These are phyloP conservation scores for Eilema caniola DNA, from an alignment of 2,888 invertebrate genomes.

Conservation along the genomic window DNA sequence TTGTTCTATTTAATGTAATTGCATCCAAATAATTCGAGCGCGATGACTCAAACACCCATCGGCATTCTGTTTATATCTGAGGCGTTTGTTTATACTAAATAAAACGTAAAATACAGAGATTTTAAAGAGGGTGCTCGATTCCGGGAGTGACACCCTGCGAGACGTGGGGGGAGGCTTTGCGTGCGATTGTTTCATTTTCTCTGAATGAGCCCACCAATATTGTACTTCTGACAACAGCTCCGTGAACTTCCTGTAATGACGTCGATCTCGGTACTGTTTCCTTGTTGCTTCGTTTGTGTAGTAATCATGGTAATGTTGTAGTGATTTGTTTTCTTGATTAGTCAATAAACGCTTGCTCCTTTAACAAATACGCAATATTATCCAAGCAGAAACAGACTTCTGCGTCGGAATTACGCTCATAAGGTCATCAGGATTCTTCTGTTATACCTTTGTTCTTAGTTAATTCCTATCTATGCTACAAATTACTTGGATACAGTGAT, in stretches of 20 bases:
- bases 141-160: constrained; percentile 10
- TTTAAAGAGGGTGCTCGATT: constrained; percentile 23
- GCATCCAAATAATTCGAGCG: constrained; percentile 48
- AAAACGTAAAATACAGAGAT: constrained; percentile 40
- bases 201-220: constrained; percentile 65
- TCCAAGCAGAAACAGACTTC: not conserved
- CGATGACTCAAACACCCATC: constrained; percentile 43
- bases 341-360: not conserved
- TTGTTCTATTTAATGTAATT: constrained; percentile 52
- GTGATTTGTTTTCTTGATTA: not conserved
- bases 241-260: constrained; percentile 38
- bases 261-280: constrained; percentile 22
- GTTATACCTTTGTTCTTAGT: not conserved
- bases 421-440: not conserved
- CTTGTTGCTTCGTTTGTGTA: not conserved
- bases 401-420: not conserved
- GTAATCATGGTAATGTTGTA: not conserved
- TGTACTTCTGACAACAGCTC: constrained; percentile 61
- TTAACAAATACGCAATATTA: not conserved
- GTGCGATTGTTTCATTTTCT: constrained; percentile 59
- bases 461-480: not conserved
- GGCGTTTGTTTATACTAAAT: constrained; percentile 45
- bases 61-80: constrained; percentile 33
- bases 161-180: constrained; percentile 12
- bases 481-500: not conserved